A percentile compares a stretch with the other conserved stretches of the same genome.
phyloP scores from a whole-genome alignment of 2,888 invertebrate genomes.

The Microdon myrmicae region DNA sequence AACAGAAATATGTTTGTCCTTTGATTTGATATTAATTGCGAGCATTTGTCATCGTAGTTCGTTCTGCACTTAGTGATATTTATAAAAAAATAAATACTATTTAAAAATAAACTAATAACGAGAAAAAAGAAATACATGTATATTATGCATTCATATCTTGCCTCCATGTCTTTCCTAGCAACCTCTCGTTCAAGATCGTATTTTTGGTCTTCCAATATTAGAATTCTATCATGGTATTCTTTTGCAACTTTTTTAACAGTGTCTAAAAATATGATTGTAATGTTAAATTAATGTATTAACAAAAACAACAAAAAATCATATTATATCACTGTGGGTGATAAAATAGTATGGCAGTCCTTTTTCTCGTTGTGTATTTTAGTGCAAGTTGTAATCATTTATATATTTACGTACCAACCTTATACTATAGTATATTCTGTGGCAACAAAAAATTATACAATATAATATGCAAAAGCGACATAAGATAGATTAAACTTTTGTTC shows the following conservation, averaged over 20 bases:
- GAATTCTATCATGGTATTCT: constrained; percentile 64
- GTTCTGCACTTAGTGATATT: constrained; percentile 2
- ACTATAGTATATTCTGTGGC: constrained; percentile 10
- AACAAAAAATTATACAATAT: constrained; percentile 7
- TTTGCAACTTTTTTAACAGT: constrained; percentile 63
- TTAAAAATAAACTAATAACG: constrained; percentile 37
- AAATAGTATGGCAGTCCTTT: too few species aligned
- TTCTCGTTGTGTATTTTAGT: too few species aligned
- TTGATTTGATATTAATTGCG: constrained; percentile 9
- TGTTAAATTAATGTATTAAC: constrained; percentile 25
- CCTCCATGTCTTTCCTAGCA: constrained; percentile 95
- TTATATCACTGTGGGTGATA: too few species aligned
- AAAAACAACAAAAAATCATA: too few species aligned
- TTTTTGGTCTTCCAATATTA: constrained; percentile 74
- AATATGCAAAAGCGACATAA: constrained; percentile 29
- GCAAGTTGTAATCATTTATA: too few species aligned
- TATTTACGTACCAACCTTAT: too few species aligned
- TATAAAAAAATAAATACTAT: constrained; percentile 1
- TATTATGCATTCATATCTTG: constrained; percentile 69
- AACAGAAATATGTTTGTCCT: constrained; percentile 18
- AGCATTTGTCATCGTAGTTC: not conserved
- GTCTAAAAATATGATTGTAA: constrained; percentile 57
- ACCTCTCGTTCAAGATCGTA: constrained; percentile 98
- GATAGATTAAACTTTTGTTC: too few species aligned
- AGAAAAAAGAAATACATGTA: constrained; percentile 16